Base-by-base conservation (phyloP, 1,140 invertebrate species). In the Drosophila kepulauana region DNA sequence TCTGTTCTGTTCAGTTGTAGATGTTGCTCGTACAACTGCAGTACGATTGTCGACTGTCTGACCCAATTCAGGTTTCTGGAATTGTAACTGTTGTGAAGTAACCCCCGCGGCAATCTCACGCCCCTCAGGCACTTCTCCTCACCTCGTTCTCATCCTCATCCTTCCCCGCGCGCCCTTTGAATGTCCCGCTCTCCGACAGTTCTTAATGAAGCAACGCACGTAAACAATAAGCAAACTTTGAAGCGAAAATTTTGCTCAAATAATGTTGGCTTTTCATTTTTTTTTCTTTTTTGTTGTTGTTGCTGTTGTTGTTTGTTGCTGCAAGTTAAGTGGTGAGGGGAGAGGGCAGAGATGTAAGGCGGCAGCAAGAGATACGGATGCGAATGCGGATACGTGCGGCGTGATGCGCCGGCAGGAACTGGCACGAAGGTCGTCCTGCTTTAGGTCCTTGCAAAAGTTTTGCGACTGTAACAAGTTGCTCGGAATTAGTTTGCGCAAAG, bases 181-280 rank as follows among this genome's bases (percentile, higher is more conserved):
- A 8, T 43, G 28, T 54, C 13, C 2, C 49, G 2, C 49, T 45
- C 38, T 56, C 57, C 62, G 69, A 59, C 73, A 70, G 78, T 87
- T 88, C 84, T 88, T 88, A 88, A 88, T 88, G 84, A 88, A 88
- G 84, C 84, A 88, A 89, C 84, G 84, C 84, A 88, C 84, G 84
- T 88, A 88, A 88, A 88, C 84, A 88, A 88, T 88, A 88, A 88
- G 84, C 84, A 88, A 88, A 88, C 84, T 88, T 88, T 88, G 84
- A 81, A 89, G 84, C 85, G 85, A 88, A 88, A 85, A 88, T 88
- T 88, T 88, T 89, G 84, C 81, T 85, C 85, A 85, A 88, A 88
- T 88, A 88, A 85, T 82, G 74, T 75, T 85, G 81, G 71, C 61
- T 75, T 80, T 69, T 41, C 52, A 72, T 41, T 75, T 77, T 45